Evolutionary conservation across 2,888 invertebrate species (phyloP), one percentile per base, ranked within the genome.

Genomic region (Nemoura dubitans): DNA sequence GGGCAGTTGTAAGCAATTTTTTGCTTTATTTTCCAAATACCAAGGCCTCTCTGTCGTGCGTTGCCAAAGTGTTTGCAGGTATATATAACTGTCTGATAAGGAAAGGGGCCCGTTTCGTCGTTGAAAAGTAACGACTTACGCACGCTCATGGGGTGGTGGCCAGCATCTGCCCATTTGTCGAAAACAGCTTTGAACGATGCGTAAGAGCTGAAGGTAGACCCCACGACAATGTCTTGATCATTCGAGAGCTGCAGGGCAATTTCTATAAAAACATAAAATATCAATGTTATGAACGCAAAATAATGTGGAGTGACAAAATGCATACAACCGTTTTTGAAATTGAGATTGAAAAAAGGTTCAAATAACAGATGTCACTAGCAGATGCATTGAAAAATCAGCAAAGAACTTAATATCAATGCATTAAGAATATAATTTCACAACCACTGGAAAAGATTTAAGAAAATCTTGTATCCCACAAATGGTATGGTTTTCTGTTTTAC

Each of bases 101-200:
- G 83, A 28, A 59, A 59, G 59, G 59, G 59, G 21, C 21, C 21
- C 14, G 59, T 7, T 1, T 21, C 59, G 59, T 59, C 21, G 59
- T 10, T 10, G 21, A 59, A 59, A 59, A 3, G 21, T 7, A 21
- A 21, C 59, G 84, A 84, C 59, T 76, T 43, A 21, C 25, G 14
- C 10, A 27, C 26, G 21, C 29, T 76, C 59, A 76, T 76, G 0
- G 84, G 84, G 29, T 76, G 76, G 84, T 84, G 84, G 26, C 84
- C 84, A 0, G 59, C 84, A 21, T 84, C 84, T 26, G 84, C 84
- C 84, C 84, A 84, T 21, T 43, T 29, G 25, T 76, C 26, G 59
- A 59, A 21, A 29, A 7, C 29, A 5, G 83, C 83, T 30, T 83
- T 42, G 26, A 36, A 26, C 26, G 36, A 42, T 26, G 29, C 42